Evolutionary conservation across 1,140 invertebrate genomes (phyloP).

Genomic region (Drosophila athabasca): DNA sequence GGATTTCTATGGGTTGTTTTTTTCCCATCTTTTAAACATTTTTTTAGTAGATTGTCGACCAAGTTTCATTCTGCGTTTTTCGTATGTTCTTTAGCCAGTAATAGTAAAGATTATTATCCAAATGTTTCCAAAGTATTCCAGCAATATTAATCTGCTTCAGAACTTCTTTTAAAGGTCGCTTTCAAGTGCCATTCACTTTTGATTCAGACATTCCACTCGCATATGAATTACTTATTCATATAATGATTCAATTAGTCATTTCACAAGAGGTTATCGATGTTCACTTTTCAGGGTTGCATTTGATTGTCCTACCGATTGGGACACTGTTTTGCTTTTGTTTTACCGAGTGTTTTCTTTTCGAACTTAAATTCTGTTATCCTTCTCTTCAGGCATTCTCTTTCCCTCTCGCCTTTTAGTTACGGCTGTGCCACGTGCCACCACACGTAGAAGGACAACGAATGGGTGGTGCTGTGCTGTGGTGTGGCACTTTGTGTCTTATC

Average conservation of each 20-base stretch:
- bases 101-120: too few relatives aligned
- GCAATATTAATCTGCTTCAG: too few relatives aligned
- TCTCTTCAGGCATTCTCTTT: not conserved
- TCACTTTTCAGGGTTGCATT: constrained; percentile 38
- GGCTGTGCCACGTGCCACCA: constrained; percentile 46
- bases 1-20: too few relatives aligned
- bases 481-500: constrained; percentile 38
- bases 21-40: too few relatives aligned
- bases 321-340: not conserved
- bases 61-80: too few relatives aligned
- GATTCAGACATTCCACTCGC: too few relatives aligned
- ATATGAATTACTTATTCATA: not conserved
- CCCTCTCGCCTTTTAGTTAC: constrained; percentile 7
- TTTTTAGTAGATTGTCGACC: too few relatives aligned
- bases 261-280: constrained; percentile 18
- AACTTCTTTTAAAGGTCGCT: too few relatives aligned
- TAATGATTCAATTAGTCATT: constrained; percentile 39
- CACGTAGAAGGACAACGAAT: constrained; percentile 9
- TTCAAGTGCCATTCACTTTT: constrained; percentile 17
- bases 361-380: not conserved
- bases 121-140: too few relatives aligned
- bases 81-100: too few relatives aligned
- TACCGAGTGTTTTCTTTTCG: not conserved
- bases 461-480: constrained; percentile 12
- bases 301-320: constrained; percentile 20